These are phyloP conservation scores for Sitta carolinensis DNA, from an alignment of 2,797 vertebrate species.

Conservation along the genomic window DNA sequence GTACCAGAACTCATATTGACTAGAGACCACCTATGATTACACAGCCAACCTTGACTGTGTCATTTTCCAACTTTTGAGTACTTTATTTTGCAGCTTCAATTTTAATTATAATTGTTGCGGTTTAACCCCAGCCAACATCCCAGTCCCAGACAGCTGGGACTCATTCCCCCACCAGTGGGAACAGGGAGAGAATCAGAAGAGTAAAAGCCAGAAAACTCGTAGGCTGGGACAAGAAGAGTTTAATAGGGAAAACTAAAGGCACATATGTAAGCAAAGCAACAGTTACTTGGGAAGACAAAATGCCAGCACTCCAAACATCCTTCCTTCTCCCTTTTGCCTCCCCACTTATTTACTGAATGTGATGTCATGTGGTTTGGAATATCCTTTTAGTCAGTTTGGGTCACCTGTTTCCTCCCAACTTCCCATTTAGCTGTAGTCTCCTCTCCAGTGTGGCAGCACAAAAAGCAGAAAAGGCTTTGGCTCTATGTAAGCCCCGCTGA, in stretches of 20 bases:
- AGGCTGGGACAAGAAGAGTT: neutral
- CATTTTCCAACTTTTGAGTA: neutral
- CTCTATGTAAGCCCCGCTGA: neutral
- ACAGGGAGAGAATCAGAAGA: neutral
- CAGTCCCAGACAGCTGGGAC: neutral
- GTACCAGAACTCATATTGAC: neutral
- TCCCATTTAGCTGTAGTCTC: neutral
- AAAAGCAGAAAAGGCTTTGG: neutral
- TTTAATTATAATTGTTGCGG: neutral
- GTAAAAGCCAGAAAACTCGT: neutral
- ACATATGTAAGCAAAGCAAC: neutral
- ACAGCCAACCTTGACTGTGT: neutral
- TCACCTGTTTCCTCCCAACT: neutral
- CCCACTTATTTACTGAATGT: neutral
- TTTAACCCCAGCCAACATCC: neutral
- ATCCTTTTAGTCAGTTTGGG: neutral
- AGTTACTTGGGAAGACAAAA: neutral
- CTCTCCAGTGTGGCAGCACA: neutral
- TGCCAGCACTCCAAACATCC: accelerated
- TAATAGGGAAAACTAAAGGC: neutral
- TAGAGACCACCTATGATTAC: neutral
- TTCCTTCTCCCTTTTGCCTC: neutral
- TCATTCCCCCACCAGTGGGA: neutral
- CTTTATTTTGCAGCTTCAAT: neutral
- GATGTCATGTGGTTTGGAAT: neutral